phyloP scores from a whole-genome alignment of 2,797 vertebrate species.

The Acrossocheilus fasciatus region DNA sequence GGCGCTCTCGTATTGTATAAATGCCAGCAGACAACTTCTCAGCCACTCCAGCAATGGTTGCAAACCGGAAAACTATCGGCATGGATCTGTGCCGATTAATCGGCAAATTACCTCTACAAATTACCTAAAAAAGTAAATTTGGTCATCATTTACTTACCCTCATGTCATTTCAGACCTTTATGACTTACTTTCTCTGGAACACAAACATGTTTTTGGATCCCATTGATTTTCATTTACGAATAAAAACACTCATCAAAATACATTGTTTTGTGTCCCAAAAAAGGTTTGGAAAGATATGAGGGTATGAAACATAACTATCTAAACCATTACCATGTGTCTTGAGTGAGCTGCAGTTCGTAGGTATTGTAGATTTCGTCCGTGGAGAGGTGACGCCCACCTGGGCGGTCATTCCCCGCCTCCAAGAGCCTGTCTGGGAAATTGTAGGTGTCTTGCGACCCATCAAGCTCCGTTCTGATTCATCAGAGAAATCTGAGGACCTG shows the following conservation, averaged over 20 bases:
- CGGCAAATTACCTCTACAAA: too few relatives aligned
- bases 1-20: too few relatives aligned
- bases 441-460: slow-evolving; percentile 80
- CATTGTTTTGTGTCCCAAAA: background rate
- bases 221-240: background rate
- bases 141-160: background rate
- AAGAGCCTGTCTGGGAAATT: slow-evolving; percentile 86
- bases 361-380: slow-evolving; percentile 78
- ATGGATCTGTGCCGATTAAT: too few relatives aligned
- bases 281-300: background rate
- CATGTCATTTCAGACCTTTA: background rate
- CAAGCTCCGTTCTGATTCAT: slow-evolving; percentile 79
- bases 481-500: slow-evolving; percentile 82
- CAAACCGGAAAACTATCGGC: too few relatives aligned
- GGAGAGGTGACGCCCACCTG: slow-evolving; percentile 82
- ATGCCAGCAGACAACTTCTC: too few relatives aligned
- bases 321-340: slow-evolving; percentile 80
- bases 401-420: slow-evolving; percentile 87
- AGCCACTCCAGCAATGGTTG: too few relatives aligned
- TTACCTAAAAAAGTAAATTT: background rate
- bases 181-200: background rate
- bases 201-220: background rate
- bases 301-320: background rate
- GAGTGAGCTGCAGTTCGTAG: slow-evolving; percentile 68
- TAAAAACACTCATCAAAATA: background rate